phyloP scores from a whole-genome alignment of 1,140 invertebrate species.

The Drosophila oshimai region DNA sequence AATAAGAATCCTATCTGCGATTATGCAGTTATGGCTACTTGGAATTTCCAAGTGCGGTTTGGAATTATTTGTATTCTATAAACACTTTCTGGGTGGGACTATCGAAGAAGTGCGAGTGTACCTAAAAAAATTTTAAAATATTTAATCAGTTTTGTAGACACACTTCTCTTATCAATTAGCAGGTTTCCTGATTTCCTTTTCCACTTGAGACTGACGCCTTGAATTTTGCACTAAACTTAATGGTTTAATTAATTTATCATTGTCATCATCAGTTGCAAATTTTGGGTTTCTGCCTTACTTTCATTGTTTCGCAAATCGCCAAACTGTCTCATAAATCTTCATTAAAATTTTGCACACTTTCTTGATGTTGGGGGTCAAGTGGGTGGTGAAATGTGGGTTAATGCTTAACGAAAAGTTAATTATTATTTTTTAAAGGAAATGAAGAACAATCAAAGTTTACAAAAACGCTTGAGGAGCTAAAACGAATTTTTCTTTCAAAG shows the following conservation, averaged over 20 bases:
- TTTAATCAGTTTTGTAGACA: background rate
- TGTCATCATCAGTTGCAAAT: constrained; percentile 55
- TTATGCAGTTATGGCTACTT: constrained; percentile 33
- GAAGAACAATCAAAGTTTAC: background rate
- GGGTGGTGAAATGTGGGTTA: background rate
- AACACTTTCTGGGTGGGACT: background rate
- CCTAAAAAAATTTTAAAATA: background rate
- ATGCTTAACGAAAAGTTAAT: background rate
- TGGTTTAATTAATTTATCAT: constrained; percentile 52
- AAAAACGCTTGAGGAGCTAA: no score
- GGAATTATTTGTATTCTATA: background rate
- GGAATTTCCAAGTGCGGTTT: constrained; percentile 23
- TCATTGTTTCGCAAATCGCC: background rate
- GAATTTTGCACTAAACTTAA: constrained; percentile 18
- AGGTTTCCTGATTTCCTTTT: background rate
- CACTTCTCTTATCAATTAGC: constrained; percentile 8
- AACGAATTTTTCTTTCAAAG: no score
- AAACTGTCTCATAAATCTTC: constrained; percentile 27
- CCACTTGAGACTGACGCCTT: constrained; percentile 5
- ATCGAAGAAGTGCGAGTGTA: no score
- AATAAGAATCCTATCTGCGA: constrained; percentile 20
- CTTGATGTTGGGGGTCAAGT: background rate
- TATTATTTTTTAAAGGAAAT: background rate
- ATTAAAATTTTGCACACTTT: constrained; percentile 1
- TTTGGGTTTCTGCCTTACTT: constrained; percentile 24